Evolutionary conservation across 2,797 vertebrate species (phyloP).

Genomic region (Hipposideros larvatus): DNA sequence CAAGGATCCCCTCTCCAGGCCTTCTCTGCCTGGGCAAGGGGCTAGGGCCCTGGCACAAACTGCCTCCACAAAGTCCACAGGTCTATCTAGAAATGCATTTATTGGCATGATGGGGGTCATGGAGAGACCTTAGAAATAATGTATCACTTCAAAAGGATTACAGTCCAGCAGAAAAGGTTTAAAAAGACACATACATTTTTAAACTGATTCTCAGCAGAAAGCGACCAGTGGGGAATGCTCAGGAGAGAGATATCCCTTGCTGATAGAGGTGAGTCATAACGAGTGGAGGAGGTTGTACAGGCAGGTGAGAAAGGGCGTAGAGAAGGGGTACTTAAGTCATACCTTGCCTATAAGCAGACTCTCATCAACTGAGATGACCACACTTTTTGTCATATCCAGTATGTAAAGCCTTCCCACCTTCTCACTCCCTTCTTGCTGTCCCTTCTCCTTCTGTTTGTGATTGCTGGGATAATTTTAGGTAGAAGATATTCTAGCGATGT

Average conservation of each 20-base stretch:
- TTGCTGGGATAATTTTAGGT: slow-evolving; percentile 59
- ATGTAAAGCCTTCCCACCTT: not conserved
- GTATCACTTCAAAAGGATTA: not conserved
- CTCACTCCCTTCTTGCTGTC: not conserved
- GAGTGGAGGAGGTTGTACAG: not conserved
- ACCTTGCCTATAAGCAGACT: not conserved
- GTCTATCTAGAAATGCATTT: not conserved
- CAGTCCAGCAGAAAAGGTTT: not conserved
- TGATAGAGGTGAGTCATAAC: not conserved
- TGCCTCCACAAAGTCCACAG: not conserved
- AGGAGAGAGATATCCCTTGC: not conserved
- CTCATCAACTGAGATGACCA: not conserved
- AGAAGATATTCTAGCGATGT: slow-evolving; percentile 74
- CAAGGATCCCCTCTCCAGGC: not conserved
- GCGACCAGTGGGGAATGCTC: not conserved
- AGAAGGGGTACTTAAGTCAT: not conserved
- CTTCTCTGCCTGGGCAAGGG: not conserved
- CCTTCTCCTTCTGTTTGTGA: not conserved
- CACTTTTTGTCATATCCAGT: not conserved
- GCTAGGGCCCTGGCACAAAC: not conserved
- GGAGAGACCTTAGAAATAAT: slow-evolving; percentile 37
- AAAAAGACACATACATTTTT: not conserved
- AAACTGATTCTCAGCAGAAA: not conserved
- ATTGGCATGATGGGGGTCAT: not conserved
- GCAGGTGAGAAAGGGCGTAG: not conserved